phyloP scores from a whole-genome alignment of 2,113 vertebrate species.

The Raja brachyura region DNA sequence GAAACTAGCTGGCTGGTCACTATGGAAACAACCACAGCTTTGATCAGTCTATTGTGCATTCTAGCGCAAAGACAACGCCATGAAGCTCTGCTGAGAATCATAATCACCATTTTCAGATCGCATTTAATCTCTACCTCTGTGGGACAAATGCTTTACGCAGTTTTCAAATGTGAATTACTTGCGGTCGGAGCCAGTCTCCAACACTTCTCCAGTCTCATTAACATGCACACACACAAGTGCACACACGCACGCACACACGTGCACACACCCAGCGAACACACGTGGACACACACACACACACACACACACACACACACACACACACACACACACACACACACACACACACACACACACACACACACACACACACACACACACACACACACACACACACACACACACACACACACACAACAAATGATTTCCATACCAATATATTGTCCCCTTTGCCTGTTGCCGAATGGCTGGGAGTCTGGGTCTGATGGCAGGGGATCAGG shows the following conservation, averaged over 20 bases:
- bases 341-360: too few species aligned
- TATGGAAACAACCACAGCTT: slow-evolving; percentile 14
- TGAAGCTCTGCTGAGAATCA: background rate
- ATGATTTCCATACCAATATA: too few species aligned
- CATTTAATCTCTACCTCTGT: background rate
- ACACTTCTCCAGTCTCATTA: too few species aligned
- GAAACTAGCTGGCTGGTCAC: background rate
- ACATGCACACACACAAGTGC: background rate
- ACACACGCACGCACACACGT: background rate
- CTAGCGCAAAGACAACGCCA: background rate
- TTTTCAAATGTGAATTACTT: background rate
- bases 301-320: too few species aligned
- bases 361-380: too few species aligned
- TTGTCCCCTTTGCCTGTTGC: background rate
- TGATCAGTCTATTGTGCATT: background rate
- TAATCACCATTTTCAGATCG: background rate
- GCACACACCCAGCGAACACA: background rate
- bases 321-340: too few species aligned
- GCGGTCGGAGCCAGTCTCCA: too few species aligned
- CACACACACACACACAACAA: background rate
- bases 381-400: too few species aligned
- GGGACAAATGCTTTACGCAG: background rate
- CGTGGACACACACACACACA: too few species aligned
- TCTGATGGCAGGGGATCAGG: background rate
- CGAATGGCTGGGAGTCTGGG: background rate